Evolutionary conservation across 2,888 invertebrate species (phyloP).

Genomic region (Norana najaformis): DNA sequence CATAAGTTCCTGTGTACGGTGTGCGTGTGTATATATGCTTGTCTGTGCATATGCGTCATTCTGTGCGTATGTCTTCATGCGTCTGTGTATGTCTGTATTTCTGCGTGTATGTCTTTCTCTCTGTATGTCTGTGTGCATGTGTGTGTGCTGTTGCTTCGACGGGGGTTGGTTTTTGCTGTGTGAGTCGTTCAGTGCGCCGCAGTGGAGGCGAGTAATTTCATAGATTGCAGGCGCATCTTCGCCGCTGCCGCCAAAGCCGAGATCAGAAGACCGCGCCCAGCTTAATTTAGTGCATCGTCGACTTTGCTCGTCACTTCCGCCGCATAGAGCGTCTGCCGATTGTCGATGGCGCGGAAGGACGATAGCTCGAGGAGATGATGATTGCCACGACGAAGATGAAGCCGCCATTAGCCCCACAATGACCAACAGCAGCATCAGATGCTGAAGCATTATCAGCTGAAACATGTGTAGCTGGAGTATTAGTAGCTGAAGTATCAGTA

Average conservation of each 20-base stretch:
- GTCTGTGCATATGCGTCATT: background rate
- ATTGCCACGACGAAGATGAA: too few species aligned
- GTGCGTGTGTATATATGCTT: background rate
- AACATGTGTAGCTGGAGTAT: too few species aligned
- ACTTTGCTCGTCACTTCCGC: background rate
- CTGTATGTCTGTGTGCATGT: background rate
- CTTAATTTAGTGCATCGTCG: background rate
- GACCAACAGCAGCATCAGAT: background rate
- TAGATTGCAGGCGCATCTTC: background rate
- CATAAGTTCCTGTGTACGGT: too few species aligned
- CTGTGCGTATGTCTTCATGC: background rate
- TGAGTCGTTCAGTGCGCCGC: background rate
- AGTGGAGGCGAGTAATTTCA: constrained; percentile 13
- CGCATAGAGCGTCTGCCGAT: background rate
- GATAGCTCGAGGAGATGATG: background rate
- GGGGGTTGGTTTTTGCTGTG: background rate
- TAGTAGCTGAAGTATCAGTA: too few species aligned
- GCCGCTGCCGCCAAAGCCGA: background rate
- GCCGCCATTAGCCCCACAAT: too few species aligned
- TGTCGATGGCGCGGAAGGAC: background rate
- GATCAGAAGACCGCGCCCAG: background rate
- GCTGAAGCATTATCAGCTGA: background rate
- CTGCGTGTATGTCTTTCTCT: background rate
- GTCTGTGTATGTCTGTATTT: background rate
- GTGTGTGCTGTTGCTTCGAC: background rate